Conservation (phyloP, 92 coral and sea anemone genomes). For the Palythoa grandiflora region DNA sequence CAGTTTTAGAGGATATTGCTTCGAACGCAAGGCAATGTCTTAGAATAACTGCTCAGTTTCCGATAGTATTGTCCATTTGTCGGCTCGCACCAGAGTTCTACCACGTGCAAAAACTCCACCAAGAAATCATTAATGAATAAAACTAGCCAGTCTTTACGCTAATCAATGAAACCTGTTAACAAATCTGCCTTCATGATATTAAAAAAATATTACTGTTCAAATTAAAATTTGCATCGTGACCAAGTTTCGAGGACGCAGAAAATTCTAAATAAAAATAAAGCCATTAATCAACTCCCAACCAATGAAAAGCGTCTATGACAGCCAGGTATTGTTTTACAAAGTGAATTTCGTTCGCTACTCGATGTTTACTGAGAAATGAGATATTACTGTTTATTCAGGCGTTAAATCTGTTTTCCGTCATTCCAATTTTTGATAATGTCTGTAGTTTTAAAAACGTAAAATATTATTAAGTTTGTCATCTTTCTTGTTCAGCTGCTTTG, state of each 20-base stretch:
- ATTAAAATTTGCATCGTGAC: neutral
- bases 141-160: neutral
- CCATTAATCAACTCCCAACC: neutral
- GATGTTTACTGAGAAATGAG: slow-evolving; percentile 22
- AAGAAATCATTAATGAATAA: slow-evolving; percentile 18
- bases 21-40: neutral
- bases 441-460: slow-evolving; percentile 12
- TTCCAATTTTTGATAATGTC: slow-evolving; percentile 28
- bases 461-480: slow-evolving; percentile 26
- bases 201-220: neutral
- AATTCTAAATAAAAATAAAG: neutral
- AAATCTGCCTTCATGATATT: slow-evolving; percentile 28
- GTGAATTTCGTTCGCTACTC: neutral
- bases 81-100: neutral
- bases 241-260: neutral
- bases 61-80: neutral
- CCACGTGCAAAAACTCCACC: slow-evolving; percentile 22
- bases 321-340: slow-evolving; percentile 4
- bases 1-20: neutral
- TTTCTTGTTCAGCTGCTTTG: slow-evolving; percentile 43
- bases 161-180: slow-evolving; percentile 23
- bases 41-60: neutral
- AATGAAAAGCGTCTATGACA: neutral
- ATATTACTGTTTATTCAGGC: slow-evolving; percentile 51
- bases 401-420: slow-evolving; percentile 38